Evolutionary conservation across 2,113 vertebrate species (phyloP).

Genomic region (Gallinago undulata): DNA sequence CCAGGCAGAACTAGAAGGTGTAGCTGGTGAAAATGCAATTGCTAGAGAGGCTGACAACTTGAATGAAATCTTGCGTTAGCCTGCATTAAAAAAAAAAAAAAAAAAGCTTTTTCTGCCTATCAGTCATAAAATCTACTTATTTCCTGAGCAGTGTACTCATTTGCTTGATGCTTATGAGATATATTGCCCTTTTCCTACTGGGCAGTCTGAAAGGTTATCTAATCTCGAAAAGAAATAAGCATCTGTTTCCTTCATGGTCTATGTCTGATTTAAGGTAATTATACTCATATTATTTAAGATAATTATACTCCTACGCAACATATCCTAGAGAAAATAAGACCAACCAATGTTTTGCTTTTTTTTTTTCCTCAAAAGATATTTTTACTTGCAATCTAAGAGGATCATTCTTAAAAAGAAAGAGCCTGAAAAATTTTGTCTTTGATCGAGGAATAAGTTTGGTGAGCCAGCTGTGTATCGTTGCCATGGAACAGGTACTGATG

Average conservation of each 20-base stretch:
- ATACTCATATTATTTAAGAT: not conserved
- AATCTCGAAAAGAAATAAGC: constrained; percentile 40
- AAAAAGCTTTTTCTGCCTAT: not conserved
- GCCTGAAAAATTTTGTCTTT: not conserved
- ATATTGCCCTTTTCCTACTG: not conserved
- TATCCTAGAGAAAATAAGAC: not conserved
- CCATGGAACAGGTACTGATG: not conserved
- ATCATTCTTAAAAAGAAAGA: not conserved
- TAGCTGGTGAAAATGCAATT: not conserved
- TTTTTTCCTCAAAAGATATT: not conserved
- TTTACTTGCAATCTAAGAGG: not conserved
- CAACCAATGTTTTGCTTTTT: not conserved
- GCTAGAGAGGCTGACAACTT: not conserved
- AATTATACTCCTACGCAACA: not conserved
- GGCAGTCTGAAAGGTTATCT: not conserved
- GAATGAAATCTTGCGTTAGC: not conserved
- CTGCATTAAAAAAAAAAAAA: not conserved
- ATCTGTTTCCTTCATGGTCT: constrained; percentile 43
- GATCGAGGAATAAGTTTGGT: not conserved
- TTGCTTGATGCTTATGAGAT: not conserved
- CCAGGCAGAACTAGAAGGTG: not conserved
- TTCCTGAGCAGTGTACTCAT: constrained; percentile 20
- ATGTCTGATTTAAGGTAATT: not conserved
- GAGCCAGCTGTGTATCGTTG: not conserved
- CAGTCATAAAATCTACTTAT: not conserved